Conservation (phyloP, 1,140 invertebrate genomes). For the Diachasma alloeum region DNA sequence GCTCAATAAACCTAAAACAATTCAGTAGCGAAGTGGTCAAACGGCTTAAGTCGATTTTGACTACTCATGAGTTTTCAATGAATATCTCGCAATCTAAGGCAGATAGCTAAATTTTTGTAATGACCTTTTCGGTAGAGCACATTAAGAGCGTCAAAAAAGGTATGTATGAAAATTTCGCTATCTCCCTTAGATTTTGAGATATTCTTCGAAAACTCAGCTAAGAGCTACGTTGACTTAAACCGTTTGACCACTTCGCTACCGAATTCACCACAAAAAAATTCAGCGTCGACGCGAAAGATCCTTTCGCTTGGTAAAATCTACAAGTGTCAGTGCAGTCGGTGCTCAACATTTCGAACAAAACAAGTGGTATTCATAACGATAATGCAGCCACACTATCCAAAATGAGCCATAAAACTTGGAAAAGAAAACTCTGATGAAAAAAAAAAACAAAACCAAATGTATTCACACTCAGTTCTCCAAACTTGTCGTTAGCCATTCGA, state of each 20-base stretch:
- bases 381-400: not conserved
- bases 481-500: not conserved
- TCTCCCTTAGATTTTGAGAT: no score
- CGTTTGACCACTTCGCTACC: no score
- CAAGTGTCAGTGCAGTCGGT: not conserved
- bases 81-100: no score
- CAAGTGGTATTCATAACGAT: not conserved
- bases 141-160: no score
- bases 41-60: no score
- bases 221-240: no score
- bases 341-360: not conserved
- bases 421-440: not conserved
- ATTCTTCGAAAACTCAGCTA: no score
- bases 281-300: slow-evolving; percentile 6
- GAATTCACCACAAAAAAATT: slow-evolving; percentile 27
- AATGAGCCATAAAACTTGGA: not conserved
- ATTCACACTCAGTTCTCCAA: slow-evolving; percentile 1
- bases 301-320: not conserved
- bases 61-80: no score
- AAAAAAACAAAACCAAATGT: not conserved
- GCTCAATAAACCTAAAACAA: slow-evolving; percentile 42
- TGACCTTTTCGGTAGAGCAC: no score
- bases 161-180: no score
- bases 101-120: no score
- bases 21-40: no score